A percentile compares a stretch with the other conserved stretches of the same genome.
phyloP scores from a whole-genome alignment of 2,113 vertebrate species.

The Pelusios castaneus region DNA sequence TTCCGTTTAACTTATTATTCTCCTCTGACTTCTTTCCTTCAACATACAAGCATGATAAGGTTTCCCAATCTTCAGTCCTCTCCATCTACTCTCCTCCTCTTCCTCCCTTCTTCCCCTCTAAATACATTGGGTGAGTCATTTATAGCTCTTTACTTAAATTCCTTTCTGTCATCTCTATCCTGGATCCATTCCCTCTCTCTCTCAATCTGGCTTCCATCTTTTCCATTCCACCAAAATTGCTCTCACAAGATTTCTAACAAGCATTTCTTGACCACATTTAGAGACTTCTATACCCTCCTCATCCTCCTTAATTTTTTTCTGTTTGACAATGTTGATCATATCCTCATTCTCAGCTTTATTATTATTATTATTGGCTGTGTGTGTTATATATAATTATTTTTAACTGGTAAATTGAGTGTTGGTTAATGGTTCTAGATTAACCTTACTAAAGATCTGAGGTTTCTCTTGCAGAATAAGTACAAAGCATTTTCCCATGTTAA shows the following conservation, averaged over 20 bases:
- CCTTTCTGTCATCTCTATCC: not conserved
- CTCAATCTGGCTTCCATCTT: not conserved
- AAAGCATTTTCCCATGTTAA: not conserved
- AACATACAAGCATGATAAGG: not conserved
- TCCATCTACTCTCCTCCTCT: not conserved
- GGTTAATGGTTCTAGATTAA: not conserved
- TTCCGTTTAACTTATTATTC: not conserved
- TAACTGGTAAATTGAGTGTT: not conserved
- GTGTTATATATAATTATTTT: not conserved
- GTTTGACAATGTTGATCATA: not conserved
- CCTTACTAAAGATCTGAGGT: not conserved
- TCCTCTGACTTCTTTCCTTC: not conserved
- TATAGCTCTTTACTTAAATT: not conserved
- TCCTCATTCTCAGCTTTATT: not conserved
- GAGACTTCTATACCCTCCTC: not conserved
- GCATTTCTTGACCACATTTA: not conserved
- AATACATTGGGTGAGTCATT: not conserved
- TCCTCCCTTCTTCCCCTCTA: not conserved
- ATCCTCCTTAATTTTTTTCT: not conserved
- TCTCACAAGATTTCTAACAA: not conserved
- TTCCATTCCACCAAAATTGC: not conserved
- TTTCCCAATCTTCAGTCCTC: not conserved
- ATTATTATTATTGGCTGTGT: not conserved
- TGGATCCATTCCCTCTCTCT: not conserved
- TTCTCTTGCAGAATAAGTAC: not conserved